Evolutionary conservation across 2,797 vertebrate species (phyloP).

Genomic region (Hippoglossus hippoglossus): DNA sequence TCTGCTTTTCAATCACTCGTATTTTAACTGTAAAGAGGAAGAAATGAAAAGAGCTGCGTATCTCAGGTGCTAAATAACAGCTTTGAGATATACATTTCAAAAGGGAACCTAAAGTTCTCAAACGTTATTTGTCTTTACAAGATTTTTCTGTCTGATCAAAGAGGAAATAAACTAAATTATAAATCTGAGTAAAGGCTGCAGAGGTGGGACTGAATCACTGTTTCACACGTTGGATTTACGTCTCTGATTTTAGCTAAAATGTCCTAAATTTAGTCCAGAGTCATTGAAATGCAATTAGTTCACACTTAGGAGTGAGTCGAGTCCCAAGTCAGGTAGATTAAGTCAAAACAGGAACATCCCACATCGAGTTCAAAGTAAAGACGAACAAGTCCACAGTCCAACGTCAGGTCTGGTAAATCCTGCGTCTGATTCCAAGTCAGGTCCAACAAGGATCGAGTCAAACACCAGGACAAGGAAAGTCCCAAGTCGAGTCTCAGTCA

Average conservation of each 20-base stretch:
- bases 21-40: too few species aligned
- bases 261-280: not conserved
- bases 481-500: not conserved
- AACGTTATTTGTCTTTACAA: too few species aligned
- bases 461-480: not conserved
- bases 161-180: too few species aligned
- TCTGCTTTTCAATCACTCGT: not conserved
- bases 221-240: not conserved
- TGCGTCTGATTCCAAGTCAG: not conserved
- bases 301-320: not conserved
- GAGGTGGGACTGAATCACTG: not conserved
- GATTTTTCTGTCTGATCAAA: too few species aligned
- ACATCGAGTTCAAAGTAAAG: not conserved
- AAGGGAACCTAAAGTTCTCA: too few species aligned
- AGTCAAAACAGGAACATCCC: too few species aligned
- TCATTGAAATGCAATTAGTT: not conserved
- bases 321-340: too few species aligned
- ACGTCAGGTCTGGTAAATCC: not conserved
- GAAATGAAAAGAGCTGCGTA: too few species aligned
- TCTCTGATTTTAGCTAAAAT: not conserved
- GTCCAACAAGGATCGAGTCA: not conserved
- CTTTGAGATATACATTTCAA: too few species aligned
- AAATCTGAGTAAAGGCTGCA: not conserved
- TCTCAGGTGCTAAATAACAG: too few species aligned
- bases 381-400: too few species aligned